Base-by-base conservation (phyloP, 2,888 invertebrate species). In the Papilio elwesi region DNA sequence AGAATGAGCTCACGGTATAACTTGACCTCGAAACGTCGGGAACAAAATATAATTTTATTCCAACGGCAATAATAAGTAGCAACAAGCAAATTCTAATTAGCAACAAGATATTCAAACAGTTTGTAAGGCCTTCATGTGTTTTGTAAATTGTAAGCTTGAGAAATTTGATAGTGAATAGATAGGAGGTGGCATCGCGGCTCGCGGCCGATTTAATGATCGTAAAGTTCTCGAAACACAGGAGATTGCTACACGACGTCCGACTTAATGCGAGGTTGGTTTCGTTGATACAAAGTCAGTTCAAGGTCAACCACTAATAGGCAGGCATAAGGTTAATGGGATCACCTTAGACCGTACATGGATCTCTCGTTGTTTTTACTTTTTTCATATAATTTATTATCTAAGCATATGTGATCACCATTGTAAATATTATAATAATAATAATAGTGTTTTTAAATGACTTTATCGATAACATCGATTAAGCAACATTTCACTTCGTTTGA, bases 281-380 rank as follows among this genome's bases (percentile, higher is more conserved):
- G 52, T 49, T 57, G 38, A 47, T 38, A 70, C 63, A 69, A 64
- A 68, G 57, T 49, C 57, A 64, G 64, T 73, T 73, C 64, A 69
- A 65, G 65, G 73, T 73, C 65, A 69, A 16, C 57, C 26, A 43
- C 49, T 65, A 73, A 73, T 73, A 26, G 65, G 7, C 16, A 26
- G 65, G 7, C 16, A 73, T 73, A 65, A 68, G 73, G 68, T 69
- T 69, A 73, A 65, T 69, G 51, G 47, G 47, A 43, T 64, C 57
- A 52, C 43, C 26, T 49, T 51, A 51, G 38, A 49, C 6, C 57
- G 57, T 71, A 66, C 8, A 68, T 49, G 15, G n/a, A 59, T 65
- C 9, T 73, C 43, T 69, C n/a, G 9, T 71, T 71, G 36, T 62
- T 71, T 53, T 13, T 70, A 13, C 16, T 70, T 65, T 70, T 70